phyloP scores from a whole-genome alignment of 2,888 invertebrate species.

The Pheosia gnoma region DNA sequence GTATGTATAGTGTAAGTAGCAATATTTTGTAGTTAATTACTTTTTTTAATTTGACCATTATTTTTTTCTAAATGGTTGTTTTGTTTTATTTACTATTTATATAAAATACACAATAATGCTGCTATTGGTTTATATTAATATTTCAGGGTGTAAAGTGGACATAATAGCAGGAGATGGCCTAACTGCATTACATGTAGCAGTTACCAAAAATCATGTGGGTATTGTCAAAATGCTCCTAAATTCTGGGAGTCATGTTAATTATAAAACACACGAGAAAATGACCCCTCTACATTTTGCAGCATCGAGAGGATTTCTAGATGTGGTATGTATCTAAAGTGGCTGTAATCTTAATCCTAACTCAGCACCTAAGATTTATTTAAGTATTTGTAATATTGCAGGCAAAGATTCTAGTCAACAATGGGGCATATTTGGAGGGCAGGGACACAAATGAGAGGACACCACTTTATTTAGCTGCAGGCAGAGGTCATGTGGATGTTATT shows the following conservation, averaged over 20 bases:
- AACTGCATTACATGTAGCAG: constrained; percentile 88
- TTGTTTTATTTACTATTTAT: background rate
- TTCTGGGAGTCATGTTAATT: constrained; percentile 84
- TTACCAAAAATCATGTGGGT: constrained; percentile 81
- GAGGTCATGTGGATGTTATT: constrained; percentile 74
- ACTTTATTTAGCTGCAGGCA: constrained; percentile 69
- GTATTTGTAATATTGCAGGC: constrained; percentile 55
- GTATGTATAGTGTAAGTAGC: background rate
- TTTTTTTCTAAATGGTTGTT: background rate
- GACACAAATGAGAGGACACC: constrained; percentile 85
- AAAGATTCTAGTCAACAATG: constrained; percentile 78
- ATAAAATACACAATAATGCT: background rate
- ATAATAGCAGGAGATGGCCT: constrained; percentile 86
- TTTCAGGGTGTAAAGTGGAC: constrained; percentile 86
- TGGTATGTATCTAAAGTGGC: constrained; percentile 67
- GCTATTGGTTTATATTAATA: too few species aligned
- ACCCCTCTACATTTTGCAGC: constrained; percentile 86
- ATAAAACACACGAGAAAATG: constrained; percentile 84
- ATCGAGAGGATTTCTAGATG: constrained; percentile 79
- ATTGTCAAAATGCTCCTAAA: constrained; percentile 83
- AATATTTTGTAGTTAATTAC: background rate
- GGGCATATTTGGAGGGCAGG: constrained; percentile 84
- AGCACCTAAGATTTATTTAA: background rate
- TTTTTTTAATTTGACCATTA: too few species aligned
- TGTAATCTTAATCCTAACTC: too few species aligned